phyloP scores from a whole-genome alignment of 2,113 vertebrate genomes.

The Cyanoderma ruficeps region DNA sequence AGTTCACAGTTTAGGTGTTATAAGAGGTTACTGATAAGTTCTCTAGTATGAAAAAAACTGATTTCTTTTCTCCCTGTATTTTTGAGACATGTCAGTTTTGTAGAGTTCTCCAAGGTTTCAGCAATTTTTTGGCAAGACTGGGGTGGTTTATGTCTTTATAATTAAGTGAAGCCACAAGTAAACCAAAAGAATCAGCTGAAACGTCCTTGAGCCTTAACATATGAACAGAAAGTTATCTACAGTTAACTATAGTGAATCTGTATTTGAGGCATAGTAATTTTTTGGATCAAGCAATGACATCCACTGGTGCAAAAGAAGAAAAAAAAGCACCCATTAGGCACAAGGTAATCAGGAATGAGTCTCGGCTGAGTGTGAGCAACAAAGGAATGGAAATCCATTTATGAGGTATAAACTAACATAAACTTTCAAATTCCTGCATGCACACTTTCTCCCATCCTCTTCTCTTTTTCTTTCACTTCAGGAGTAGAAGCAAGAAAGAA shows the following conservation, averaged over 20 bases:
- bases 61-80: neutral
- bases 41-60: neutral
- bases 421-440: neutral
- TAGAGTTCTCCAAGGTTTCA: neutral
- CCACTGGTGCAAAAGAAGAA: neutral
- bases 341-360: neutral
- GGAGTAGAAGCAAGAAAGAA: neutral
- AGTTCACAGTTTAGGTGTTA: neutral
- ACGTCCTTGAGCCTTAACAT: fast-evolving
- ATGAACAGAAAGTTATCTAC: neutral
- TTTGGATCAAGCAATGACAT: neutral
- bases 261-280: neutral
- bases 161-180: neutral
- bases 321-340: neutral
- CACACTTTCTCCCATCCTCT: neutral
- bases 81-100: neutral
- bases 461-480: neutral
- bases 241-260: neutral
- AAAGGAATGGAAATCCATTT: neutral
- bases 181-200: neutral
- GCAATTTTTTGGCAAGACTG: neutral
- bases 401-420: neutral
- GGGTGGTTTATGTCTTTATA: neutral
- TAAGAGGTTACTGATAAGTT: neutral
- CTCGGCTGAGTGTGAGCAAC: neutral